Evolutionary conservation across 2,113 vertebrate genomes (phyloP), one percentile per base, ranked within the genome.

Genomic region (Otolemur garnettii): DNA sequence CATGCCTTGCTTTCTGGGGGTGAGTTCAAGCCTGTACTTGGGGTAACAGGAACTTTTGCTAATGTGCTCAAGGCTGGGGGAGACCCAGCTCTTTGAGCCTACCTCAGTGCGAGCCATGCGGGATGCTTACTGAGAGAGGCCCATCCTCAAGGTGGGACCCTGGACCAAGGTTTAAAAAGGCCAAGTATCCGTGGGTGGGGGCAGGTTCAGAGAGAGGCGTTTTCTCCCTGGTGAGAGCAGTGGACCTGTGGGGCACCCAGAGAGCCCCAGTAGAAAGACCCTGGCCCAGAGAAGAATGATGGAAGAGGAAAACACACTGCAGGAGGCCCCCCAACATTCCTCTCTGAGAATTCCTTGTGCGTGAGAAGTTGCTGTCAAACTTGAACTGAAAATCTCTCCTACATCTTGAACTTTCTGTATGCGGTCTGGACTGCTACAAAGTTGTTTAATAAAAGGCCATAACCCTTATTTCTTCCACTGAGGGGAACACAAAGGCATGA

Each of bases 11-110:
- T 81, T 74, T 90, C 33, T 59, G 64, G 62, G 62, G 10, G 55
- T 77, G 28, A 9, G 9, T 79, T 92, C 94, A 96, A 66, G 28
- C 30, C 87, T 90, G 68, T 62, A 33, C 4, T 79, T 90, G 80
- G 26, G 68, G 5, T 35, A 59, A 38, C 22, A 59, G 38, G 45
- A 59, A 26, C 13, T 72, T 82, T 95, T 91, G 53, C 74, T 78
- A 50, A 59, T 30, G 55, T 62, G 28, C 62, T 59, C 22, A 24
- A 60, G 74, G 35, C 45, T 50, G n/a, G 71, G 50, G 71, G 50
- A n/a, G 62, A 72, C 14, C 62, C 1, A 15, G 7, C 22, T 77
- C 17, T 66, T 69, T 66, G 45, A 33, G 11, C 28, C 14, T 30
- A 6, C 33, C 33, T 87, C 66, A 80, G 62, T n/a, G 45, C 9